Evolutionary conservation across 1,140 invertebrate genomes (phyloP).

Genomic region (Drosophila biarmipes): DNA sequence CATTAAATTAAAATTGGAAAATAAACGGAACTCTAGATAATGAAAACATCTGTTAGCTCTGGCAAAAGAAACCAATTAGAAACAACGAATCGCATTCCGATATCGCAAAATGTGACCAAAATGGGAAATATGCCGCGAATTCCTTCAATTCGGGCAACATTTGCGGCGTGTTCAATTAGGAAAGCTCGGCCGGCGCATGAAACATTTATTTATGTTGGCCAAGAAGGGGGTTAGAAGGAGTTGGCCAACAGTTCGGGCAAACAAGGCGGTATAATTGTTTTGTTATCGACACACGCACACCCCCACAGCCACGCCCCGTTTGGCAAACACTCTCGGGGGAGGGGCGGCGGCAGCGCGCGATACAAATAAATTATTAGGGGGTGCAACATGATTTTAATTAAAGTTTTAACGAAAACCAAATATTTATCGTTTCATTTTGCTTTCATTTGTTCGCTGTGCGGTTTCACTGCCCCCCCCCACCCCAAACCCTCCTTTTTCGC

Average conservation of each 20-base stretch:
- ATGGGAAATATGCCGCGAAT: slow-evolving; percentile 33
- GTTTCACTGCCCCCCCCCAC: slow-evolving; percentile 28
- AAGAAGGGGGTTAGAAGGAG: slow-evolving; percentile 36
- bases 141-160: slow-evolving; percentile 32
- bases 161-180: slow-evolving; percentile 71
- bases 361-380: slow-evolving; percentile 78
- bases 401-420: slow-evolving; percentile 82
- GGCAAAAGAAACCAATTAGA: slow-evolving; percentile 2
- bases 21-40: neutral
- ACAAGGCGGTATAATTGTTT: slow-evolving; percentile 78
- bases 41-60: neutral
- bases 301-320: slow-evolving; percentile 8
- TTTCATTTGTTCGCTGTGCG: slow-evolving; percentile 69
- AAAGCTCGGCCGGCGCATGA: slow-evolving; percentile 37
- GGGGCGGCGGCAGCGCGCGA: slow-evolving; percentile 27
- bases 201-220: slow-evolving; percentile 65
- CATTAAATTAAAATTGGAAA: neutral
- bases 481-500: neutral
- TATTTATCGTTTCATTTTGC: slow-evolving; percentile 82
- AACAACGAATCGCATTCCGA: slow-evolving; percentile 4
- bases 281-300: slow-evolving; percentile 68
- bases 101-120: slow-evolving; percentile 19
- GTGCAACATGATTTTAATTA: slow-evolving; percentile 78
- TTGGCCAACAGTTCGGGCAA: slow-evolving; percentile 52
- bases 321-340: slow-evolving; percentile 6